Evolutionary conservation across 1,140 invertebrate species (phyloP).

Genomic region (Cotesia chilonis): DNA sequence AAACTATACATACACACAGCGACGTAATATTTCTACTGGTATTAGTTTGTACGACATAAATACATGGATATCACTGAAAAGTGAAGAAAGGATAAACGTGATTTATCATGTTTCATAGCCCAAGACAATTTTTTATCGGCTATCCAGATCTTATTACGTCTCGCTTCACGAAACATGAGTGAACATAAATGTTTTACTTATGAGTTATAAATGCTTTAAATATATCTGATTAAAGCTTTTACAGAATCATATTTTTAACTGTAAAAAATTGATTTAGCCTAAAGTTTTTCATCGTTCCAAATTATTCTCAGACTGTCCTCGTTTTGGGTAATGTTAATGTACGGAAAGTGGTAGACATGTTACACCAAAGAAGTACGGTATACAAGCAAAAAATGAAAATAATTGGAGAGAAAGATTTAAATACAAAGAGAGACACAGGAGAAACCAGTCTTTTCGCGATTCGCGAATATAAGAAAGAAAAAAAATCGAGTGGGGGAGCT

Average conservation of each 20-base stretch:
- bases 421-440: slow-evolving; percentile 16
- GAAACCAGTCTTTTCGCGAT: slow-evolving; percentile 23
- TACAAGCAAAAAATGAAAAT: slow-evolving; percentile 26
- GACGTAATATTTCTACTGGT: not conserved
- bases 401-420: not conserved
- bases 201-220: not conserved
- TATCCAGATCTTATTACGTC: not conserved
- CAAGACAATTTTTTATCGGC: slow-evolving; percentile 35
- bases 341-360: not conserved
- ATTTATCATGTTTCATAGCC: slow-evolving; percentile 40
- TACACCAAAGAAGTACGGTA: not conserved
- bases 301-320: slow-evolving; percentile 4
- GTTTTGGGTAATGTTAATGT: not conserved
- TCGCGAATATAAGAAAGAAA: not conserved
- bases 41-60: not conserved
- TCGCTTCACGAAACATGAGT: not conserved
- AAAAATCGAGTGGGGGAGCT: slow-evolving; percentile 23
- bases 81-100: slow-evolving; percentile 39
- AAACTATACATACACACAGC: not conserved
- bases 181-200: not conserved
- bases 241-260: not conserved
- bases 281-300: slow-evolving; percentile 11
- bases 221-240: not conserved
- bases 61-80: slow-evolving; percentile 21
- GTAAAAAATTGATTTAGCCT: slow-evolving; percentile 12